phyloP scores from a whole-genome alignment of 2,888 invertebrate genomes.

The Tachina fera region DNA sequence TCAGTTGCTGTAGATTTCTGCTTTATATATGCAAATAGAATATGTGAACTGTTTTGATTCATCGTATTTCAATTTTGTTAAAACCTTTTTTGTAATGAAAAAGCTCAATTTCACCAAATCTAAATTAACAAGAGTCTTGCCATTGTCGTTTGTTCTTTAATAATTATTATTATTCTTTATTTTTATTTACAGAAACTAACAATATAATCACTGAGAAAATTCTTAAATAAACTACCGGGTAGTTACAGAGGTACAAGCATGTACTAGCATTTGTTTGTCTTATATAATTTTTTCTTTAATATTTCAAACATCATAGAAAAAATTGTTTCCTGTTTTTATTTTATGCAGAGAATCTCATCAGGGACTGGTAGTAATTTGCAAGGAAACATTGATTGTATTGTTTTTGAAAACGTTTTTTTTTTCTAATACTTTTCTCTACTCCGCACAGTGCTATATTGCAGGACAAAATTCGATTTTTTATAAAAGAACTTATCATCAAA shows the following conservation, averaged over 20 bases:
- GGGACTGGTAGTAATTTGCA: slow-evolving; percentile 23
- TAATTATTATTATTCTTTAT: too few relatives aligned
- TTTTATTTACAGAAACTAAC: not conserved
- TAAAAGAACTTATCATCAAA: too few relatives aligned
- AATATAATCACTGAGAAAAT: not conserved
- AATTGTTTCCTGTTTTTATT: slow-evolving; percentile 48
- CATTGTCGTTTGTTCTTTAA: too few relatives aligned
- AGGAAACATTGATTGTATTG: slow-evolving; percentile 17
- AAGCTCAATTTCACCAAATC: too few relatives aligned
- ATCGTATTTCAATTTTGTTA: too few relatives aligned
- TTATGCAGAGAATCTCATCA: slow-evolving; percentile 43
- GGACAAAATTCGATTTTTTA: too few relatives aligned
- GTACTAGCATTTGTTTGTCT: slow-evolving; percentile 4
- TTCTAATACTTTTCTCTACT: slow-evolving; percentile 11
- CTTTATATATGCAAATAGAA: too few relatives aligned
- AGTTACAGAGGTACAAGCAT: not conserved
- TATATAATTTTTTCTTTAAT: slow-evolving; percentile 20
- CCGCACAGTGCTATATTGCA: not conserved
- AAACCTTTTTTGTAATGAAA: too few relatives aligned
- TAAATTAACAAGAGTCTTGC: too few relatives aligned
- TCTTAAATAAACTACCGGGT: slow-evolving; percentile 16
- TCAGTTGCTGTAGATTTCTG: too few relatives aligned
- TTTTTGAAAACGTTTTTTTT: slow-evolving; percentile 11
- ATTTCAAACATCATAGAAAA: slow-evolving; percentile 8
- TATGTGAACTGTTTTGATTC: too few relatives aligned